Conservation (phyloP, 2,113 vertebrate species). For the Saccopteryx bilineata region DNA sequence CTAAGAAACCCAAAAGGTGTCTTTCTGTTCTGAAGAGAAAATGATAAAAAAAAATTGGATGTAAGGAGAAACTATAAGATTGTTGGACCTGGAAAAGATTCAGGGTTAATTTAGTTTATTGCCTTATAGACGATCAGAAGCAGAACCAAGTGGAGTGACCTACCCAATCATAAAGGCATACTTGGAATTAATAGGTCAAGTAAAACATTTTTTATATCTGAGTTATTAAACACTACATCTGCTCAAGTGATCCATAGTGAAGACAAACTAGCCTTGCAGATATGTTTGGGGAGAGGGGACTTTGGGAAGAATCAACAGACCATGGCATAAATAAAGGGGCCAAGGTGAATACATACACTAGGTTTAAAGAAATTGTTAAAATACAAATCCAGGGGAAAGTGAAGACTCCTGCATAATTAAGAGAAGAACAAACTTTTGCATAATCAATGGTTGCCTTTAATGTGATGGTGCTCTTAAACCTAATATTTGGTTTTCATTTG, state of each 20-base stretch:
- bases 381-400: not conserved
- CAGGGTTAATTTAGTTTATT: not conserved
- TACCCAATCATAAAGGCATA: not conserved
- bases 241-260: not conserved
- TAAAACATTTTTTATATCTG: not conserved
- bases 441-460: not conserved
- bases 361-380: not conserved
- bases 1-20: not conserved
- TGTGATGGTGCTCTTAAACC: not conserved
- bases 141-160: not conserved
- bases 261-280: not conserved
- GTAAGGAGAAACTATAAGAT: not conserved
- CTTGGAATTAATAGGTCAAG: not conserved
- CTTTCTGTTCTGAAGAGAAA: not conserved
- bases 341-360: not conserved
- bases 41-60: not conserved
- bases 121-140: not conserved
- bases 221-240: not conserved
- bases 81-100: not conserved
- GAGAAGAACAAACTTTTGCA: not conserved
- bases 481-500: not conserved
- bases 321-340: not conserved
- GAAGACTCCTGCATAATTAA: not conserved
- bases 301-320: slow-evolving; percentile 11
- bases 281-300: not conserved